Evolutionary conservation across 1,140 invertebrate species (phyloP).

Genomic region (Diploscapter pachys): DNA sequence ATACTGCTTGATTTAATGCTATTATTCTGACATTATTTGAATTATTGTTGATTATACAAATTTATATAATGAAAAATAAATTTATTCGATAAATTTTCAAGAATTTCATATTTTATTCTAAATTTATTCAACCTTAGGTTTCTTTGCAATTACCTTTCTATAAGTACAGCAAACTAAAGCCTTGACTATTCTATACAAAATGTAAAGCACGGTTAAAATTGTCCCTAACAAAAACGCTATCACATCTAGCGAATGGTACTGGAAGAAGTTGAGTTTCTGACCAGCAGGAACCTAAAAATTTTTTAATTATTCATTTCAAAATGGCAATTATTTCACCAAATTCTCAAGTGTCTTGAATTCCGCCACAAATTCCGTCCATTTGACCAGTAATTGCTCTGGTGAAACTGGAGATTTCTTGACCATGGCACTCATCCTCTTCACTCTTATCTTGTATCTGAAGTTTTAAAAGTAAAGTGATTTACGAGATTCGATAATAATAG

Average conservation of each 20-base stretch:
- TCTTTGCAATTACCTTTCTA: not conserved
- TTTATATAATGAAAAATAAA: too few relatives aligned
- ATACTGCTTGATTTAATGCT: too few relatives aligned
- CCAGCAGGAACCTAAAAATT: slow-evolving; percentile 24
- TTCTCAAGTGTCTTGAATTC: slow-evolving; percentile 41
- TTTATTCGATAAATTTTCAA: too few relatives aligned
- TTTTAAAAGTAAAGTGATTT: not conserved
- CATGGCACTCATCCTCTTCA: slow-evolving; percentile 25
- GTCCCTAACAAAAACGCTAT: slow-evolving; percentile 23
- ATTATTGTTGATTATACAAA: too few relatives aligned
- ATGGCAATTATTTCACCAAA: slow-evolving; percentile 17
- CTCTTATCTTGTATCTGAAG: slow-evolving; percentile 22
- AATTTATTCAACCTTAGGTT: slow-evolving; percentile 3
- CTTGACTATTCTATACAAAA: slow-evolving; percentile 4
- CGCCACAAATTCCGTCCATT: slow-evolving; percentile 42
- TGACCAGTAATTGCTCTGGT: slow-evolving; percentile 27
- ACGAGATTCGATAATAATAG: not conserved
- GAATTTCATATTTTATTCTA: not conserved
- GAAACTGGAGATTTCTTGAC: slow-evolving; percentile 32
- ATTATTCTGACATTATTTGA: too few relatives aligned
- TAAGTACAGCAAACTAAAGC: slow-evolving; percentile 6
- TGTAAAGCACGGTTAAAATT: slow-evolving; percentile 7
- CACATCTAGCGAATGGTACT: slow-evolving; percentile 40
- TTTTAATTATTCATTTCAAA: not conserved
- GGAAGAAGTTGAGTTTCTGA: slow-evolving; percentile 1